Percentiles rank a stretch among this genome's conserved stretches.
phyloP scores from a whole-genome alignment of 2,797 vertebrate genomes.

The Sebastes kiyomatsui region DNA sequence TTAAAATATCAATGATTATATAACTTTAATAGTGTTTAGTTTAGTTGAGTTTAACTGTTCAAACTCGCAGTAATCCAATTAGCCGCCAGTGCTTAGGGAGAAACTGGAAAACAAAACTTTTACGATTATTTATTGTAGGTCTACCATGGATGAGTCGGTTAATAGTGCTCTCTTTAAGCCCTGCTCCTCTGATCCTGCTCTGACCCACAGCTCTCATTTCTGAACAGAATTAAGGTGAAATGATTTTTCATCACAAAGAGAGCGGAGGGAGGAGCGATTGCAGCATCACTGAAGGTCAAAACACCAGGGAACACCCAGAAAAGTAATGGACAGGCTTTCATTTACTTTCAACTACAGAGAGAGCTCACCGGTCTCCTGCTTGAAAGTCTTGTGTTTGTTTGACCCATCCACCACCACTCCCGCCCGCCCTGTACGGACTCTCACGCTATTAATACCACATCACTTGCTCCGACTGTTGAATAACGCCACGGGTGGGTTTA shows the following conservation, averaged over 20 bases:
- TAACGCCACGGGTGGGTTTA: too few species aligned
- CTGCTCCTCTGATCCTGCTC: not conserved
- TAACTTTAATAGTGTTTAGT: not conserved
- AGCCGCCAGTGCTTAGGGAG: not conserved
- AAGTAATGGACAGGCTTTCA: not conserved
- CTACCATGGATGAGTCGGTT: not conserved
- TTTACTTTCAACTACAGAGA: not conserved
- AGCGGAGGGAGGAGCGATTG: not conserved
- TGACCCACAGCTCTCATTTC: not conserved
- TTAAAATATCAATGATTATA: not conserved
- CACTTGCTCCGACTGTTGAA: too few species aligned
- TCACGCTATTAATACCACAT: too few species aligned
- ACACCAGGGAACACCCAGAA: not conserved
- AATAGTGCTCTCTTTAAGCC: not conserved
- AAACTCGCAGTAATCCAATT: not conserved
- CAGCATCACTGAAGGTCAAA: not conserved
- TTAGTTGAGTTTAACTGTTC: not conserved
- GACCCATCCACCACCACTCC: too few species aligned
- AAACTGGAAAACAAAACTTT: not conserved
- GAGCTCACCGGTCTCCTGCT: not conserved
- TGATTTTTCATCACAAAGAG: constrained; percentile 6
- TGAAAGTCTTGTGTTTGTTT: too few species aligned
- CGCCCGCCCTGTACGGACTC: too few species aligned
- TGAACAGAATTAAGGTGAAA: not conserved
- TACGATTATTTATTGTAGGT: not conserved